Base-by-base conservation (phyloP, 1,140 invertebrate species). In the Onthophagus taurus region DNA sequence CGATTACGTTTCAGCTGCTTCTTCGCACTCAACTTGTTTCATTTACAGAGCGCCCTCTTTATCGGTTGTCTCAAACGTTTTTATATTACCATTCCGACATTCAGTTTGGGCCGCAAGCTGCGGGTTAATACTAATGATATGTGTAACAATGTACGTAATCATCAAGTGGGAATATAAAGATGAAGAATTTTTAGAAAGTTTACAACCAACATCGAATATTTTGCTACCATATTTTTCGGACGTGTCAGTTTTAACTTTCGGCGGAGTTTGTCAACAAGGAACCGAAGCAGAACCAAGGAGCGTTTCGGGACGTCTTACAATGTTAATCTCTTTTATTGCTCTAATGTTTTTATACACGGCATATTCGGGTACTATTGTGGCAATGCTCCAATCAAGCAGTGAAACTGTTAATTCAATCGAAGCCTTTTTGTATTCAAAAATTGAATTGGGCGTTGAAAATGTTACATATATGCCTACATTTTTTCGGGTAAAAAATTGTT, bases 251-350 rank as follows among this genome's bases (percentile, higher is more conserved):
- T 55, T 74, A 43, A 66, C 69, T 42, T 66, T 72, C 46, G 71
- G 70, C 4, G 71, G 70, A n/a, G 60, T 70, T 2, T 72, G 69
- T 48, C 74, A 76, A 58, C 74, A 76, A 59, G 74, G 73, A n/a
- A 68, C 63, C 31, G 54, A 64, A 30, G 58, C 60, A 3, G 68
- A 72, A 51, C 59, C 72, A 1, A 68, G 66, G 63, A 69, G 70
- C 39, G 58, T 60, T 5, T 45, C 61, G 2, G 63, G 58, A 7
- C 53, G 53, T 31, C 56, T 61, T 17, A 49, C 55, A 2, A 58
- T 49, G 2, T 52, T 63, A 21, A 41, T 60, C n/a, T 26, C 55
- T 0, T 60, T 64, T 26, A 31, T 57, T 2, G 36, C 50, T 11
- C 54, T 63, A 6, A 58, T 58, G 41, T 63, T 61, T 44, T 35